Conservation (phyloP, 2,113 vertebrate genomes). For the Gyps fulvus region DNA sequence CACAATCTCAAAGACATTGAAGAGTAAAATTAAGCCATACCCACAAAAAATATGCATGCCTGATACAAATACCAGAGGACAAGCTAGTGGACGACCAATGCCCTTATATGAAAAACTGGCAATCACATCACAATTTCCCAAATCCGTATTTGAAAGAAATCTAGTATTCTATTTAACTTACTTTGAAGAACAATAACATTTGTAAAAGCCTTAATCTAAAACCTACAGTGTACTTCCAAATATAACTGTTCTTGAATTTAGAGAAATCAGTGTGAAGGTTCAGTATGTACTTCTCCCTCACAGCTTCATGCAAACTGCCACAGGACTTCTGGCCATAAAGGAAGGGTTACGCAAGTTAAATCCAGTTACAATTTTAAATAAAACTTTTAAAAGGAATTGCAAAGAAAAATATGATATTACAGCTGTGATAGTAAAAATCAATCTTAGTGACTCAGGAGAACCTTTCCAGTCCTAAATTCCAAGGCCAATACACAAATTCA, state of each 20-base stretch:
- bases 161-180: background rate
- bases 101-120: background rate
- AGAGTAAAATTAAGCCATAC: background rate
- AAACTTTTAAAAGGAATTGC: background rate
- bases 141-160: background rate
- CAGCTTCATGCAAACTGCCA: background rate
- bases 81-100: background rate
- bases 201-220: background rate
- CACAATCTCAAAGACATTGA: background rate
- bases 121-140: background rate
- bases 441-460: background rate
- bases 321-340: background rate
- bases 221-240: background rate
- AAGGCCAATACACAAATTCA: background rate
- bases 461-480: background rate
- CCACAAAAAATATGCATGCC: background rate
- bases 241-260: background rate
- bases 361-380: background rate
- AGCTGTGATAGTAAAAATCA: background rate
- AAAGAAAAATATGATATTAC: background rate
- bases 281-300: background rate
- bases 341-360: background rate
- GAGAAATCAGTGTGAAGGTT: background rate
- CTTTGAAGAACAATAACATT: background rate
- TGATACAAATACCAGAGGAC: background rate